Evolutionary conservation across 2,888 invertebrate genomes (phyloP), one percentile per base, ranked within the genome.

Genomic region (Asteroscopus sphinx): DNA sequence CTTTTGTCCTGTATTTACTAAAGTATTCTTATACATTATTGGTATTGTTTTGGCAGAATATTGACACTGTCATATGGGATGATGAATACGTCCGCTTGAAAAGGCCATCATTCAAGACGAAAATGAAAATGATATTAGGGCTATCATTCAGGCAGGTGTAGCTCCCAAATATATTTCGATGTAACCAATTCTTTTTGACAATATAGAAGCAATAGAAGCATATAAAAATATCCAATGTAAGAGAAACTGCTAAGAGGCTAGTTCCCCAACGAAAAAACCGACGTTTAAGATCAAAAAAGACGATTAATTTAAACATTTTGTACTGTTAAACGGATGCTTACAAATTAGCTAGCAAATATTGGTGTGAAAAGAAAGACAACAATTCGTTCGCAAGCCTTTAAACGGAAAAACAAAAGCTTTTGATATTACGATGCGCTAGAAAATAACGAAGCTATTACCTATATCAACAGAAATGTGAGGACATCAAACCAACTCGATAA

Each of bases 51-150:
- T 48, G 45, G 40, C 48, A 46, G 60, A 68, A 75, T 78, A 79
- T 77, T 72, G 77, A 76, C 76, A 76, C 68, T 79, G 80, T 81
- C 82, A 77, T 55, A 71, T 52, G 52, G 28, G 45, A 72, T 82
- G 82, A 84, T 84, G 73, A 76, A 83, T 83, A 62, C 40, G 63
- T 44, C 47, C 60, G 45, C 62, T 61, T 53, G 42, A 56, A 30
- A 39, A 49, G 40, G 48, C 59, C 57, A 60, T 63, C 57, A 53
- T 60, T 72, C 62, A 57, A 62, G 47, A 35, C n/a, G 46, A 42
- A 51, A 21, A 8, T 36, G 37, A 57, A 47, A 44, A 57, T 54
- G 6, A 25, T 58, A 42, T 52, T 36, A 53, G 11, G 6, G 12
- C 11, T 37, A 30, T 8, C 9, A 36, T 35, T 46, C 21, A 37